Evolutionary conservation across 2,888 invertebrate species (phyloP), one percentile per base, ranked within the genome.

Genomic region (Agriotes lineatus): DNA sequence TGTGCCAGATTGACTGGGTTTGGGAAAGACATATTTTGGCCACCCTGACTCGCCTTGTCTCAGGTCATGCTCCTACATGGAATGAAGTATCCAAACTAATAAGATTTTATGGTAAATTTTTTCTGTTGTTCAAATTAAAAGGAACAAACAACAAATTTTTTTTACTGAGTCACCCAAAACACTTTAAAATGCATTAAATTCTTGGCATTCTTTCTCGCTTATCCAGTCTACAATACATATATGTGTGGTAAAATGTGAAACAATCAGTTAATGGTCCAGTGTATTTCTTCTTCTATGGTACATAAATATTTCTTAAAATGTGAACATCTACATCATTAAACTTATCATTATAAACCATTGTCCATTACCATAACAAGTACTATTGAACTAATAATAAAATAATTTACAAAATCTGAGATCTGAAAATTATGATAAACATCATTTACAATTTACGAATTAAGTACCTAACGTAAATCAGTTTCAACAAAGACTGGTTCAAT

Each of bases 311-410:
- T 80, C 77, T 79, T 78, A 77, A 78, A 77, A 72, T 70, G 70
- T 75, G 80, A 81, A 81, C 80, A 80, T 77, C 80, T 81, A 81
- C 77, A 71, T 65, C 56, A 73, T 78, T 77, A 76, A 79, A 77
- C 76, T 78, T 77, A 77, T 77, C n/a, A 75, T 76, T 63, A 63
- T 76, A 80, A 83, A 82, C 82, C 82, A 82, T 82, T 82, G 82
- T 83, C 83, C 81, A 77, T 80, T 81, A 82, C 81, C 82, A 75
- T 81, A 82, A 76, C 77, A 77, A 82, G 82, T 81, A 80, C 81
- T 82, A 81, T 79, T 75, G 77, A 80, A 78, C 77, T 76, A 74
- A 75, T 67, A 71, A 74, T 74, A 76, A 76, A 77, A 73, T 74
- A 77, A 76, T 74, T 75, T 75, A 77, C 71, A 79, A 79, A 79